Evolutionary conservation across 2,113 vertebrate genomes (phyloP).

Genomic region (Sterrhoptilus dennistouni): DNA sequence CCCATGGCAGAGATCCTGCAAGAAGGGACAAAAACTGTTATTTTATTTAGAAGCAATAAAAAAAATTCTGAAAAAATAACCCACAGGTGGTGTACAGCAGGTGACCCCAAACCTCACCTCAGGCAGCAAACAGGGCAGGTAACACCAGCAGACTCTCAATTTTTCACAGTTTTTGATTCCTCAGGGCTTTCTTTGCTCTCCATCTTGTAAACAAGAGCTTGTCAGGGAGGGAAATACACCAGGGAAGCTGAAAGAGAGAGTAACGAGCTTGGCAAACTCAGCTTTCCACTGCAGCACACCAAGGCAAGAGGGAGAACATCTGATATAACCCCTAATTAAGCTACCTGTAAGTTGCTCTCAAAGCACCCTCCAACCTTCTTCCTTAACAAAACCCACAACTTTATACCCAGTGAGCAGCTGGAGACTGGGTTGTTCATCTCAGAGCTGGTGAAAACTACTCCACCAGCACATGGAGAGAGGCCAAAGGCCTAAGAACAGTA

Average conservation of each 20-base stretch:
- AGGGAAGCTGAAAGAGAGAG: not conserved
- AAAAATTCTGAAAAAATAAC: rapidly evolving
- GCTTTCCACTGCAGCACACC: not conserved
- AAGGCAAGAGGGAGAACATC: not conserved
- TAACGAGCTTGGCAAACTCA: not conserved
- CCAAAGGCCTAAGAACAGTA: not conserved
- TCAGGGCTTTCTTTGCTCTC: not conserved
- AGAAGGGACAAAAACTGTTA: rapidly evolving
- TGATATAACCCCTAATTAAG: not conserved
- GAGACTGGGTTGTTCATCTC: not conserved
- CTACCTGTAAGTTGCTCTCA: not conserved
- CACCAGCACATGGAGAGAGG: rapidly evolving
- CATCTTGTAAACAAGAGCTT: not conserved
- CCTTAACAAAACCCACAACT: rapidly evolving
- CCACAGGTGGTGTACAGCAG: rapidly evolving
- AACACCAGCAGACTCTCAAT: not conserved
- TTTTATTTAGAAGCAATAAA: not conserved
- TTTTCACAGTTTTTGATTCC: not conserved
- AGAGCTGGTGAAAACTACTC: not conserved
- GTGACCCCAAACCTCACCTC: not conserved
- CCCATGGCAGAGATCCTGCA: rapidly evolving
- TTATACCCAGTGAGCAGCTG: rapidly evolving
- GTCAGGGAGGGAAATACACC: not conserved
- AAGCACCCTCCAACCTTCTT: not conserved
- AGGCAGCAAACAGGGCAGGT: not conserved